Conservation (phyloP, 2,888 invertebrate species). For the Cosmia pyralina region DNA sequence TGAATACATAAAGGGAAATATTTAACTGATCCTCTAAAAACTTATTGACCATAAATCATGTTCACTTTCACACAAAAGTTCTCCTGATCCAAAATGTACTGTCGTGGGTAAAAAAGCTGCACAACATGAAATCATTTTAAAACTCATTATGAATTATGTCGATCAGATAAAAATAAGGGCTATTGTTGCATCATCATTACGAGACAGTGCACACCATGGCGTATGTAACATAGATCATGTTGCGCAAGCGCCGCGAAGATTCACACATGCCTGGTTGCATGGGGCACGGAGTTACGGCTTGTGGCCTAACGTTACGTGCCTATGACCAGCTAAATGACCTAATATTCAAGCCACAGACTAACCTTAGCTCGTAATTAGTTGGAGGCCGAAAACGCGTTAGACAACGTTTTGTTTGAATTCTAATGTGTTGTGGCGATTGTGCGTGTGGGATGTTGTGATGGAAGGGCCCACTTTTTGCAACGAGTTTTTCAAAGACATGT, state of each 20-base stretch:
- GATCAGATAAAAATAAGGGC: slow-evolving; percentile 49
- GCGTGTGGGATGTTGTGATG: neutral
- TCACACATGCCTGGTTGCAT: slow-evolving; percentile 40
- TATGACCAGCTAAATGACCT: slow-evolving; percentile 50
- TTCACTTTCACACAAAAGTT: too few species aligned
- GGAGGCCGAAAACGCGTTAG: slow-evolving; percentile 32
- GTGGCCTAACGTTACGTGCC: slow-evolving; percentile 52
- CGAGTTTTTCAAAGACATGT: neutral
- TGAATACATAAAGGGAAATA: too few species aligned
- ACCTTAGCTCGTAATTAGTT: slow-evolving; percentile 48
- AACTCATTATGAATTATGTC: slow-evolving; percentile 16
- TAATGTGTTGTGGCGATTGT: slow-evolving; percentile 33
- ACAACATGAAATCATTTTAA: slow-evolving; percentile 2
- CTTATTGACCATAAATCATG: too few species aligned
- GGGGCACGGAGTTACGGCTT: slow-evolving; percentile 15
- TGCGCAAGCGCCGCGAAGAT: slow-evolving; percentile 42
- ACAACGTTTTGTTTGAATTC: slow-evolving; percentile 34
- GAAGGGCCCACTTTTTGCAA: neutral
- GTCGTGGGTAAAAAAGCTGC: neutral
- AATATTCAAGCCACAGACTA: slow-evolving; percentile 50
- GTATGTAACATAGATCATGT: slow-evolving; percentile 32
- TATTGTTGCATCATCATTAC: slow-evolving; percentile 56
- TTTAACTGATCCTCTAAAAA: too few species aligned
- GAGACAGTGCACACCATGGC: slow-evolving; percentile 34
- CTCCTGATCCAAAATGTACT: too few species aligned